Percentiles rank a stretch among this genome's conserved stretches.
Evolutionary conservation across 1,140 invertebrate species (phyloP).

Genomic region (Bilobella aurantiaca): DNA sequence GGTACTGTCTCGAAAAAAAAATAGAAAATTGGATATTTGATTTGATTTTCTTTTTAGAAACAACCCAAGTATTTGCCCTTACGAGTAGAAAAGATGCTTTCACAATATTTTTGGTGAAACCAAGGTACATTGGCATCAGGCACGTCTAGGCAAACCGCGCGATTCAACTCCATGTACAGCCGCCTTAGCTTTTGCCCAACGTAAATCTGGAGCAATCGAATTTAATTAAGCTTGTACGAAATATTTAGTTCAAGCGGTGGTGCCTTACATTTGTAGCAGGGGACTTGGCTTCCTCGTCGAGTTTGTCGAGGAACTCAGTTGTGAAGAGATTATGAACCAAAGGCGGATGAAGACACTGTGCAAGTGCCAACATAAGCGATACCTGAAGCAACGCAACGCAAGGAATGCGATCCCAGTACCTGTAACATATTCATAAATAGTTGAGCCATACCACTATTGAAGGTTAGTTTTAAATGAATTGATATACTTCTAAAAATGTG

Average conservation of each 20-base stretch:
- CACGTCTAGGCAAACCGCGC: constrained; percentile 52
- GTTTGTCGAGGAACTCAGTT: constrained; percentile 46
- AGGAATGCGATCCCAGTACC: constrained; percentile 44
- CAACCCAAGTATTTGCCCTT: constrained; percentile 1
- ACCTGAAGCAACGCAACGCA: constrained; percentile 43
- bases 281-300: constrained; percentile 45
- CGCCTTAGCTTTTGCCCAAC: constrained; percentile 43
- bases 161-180: constrained; percentile 50
- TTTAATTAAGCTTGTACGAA: no score
- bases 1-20: constrained; percentile 10
- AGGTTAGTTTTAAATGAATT: no score
- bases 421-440: constrained; percentile 32
- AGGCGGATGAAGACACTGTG: constrained; percentile 41
- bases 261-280: constrained; percentile 45
- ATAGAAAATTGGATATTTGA: no score
- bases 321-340: constrained; percentile 46
- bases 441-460: background rate
- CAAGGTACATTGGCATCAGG: constrained; percentile 49
- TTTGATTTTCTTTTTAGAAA: background rate
- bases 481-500: no score
- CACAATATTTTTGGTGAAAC: constrained; percentile 54
- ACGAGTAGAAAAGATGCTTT: constrained; percentile 38
- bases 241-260: no score
- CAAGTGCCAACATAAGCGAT: constrained; percentile 43
- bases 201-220: background rate